Evolutionary conservation across 2,888 invertebrate genomes (phyloP).

Genomic region (Lymantria dispar): DNA sequence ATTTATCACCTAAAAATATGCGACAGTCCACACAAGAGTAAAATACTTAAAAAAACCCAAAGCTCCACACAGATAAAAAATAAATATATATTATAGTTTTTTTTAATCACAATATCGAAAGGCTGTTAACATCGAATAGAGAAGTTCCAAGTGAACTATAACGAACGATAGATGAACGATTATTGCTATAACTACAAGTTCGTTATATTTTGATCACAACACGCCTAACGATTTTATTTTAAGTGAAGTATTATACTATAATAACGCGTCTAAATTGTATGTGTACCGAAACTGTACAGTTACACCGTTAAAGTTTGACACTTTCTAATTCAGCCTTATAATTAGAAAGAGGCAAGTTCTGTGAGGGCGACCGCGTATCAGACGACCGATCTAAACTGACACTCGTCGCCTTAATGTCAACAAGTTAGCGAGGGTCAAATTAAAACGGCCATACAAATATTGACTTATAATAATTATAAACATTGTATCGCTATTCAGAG

Average conservation of each 20-base stretch:
- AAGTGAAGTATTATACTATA: conserved; percentile 32
- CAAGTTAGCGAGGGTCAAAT: conserved; percentile 22
- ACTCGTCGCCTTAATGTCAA: conserved; percentile 2
- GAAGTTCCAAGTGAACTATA: conserved; percentile 28
- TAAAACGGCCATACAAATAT: conserved; percentile 25
- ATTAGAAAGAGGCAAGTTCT: conserved; percentile 76
- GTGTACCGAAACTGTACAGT: conserved; percentile 36
- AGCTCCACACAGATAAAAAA: conserved; percentile 33
- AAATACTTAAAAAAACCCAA: conserved; percentile 33
- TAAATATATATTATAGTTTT: conserved; percentile 14
- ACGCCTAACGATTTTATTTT: conserved; percentile 41
- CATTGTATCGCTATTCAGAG: conserved; percentile 51
- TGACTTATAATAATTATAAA: conserved; percentile 41
- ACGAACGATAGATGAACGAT: conserved; percentile 31
- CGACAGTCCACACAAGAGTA: conserved; percentile 38
- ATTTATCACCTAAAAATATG: conserved; percentile 52
- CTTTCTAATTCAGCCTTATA: conserved; percentile 81
- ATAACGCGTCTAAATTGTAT: conserved; percentile 38
- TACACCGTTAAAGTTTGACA: conserved; percentile 43
- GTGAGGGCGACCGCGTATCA: conserved; percentile 59
- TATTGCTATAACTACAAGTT: conserved; percentile 75
- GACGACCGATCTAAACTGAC: conserved; percentile 10
- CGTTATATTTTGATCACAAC: conserved; percentile 75
- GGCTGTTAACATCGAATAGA: conserved; percentile 33
- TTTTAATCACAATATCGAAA: conserved; percentile 25